phyloP scores from a whole-genome alignment of 2,888 invertebrate species.

The Campoplex nolae region DNA sequence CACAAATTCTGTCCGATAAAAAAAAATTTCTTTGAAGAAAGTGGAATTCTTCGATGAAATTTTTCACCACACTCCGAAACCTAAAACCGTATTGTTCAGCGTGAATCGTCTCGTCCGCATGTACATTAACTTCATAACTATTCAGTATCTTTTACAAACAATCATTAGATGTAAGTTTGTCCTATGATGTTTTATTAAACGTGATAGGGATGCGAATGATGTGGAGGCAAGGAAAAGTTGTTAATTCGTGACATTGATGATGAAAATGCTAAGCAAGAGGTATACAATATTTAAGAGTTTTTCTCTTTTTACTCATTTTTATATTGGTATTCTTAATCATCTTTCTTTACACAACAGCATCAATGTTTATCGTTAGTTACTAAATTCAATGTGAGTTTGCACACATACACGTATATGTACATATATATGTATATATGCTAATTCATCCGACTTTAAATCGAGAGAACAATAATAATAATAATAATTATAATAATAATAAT shows the following conservation, averaged over 20 bases:
- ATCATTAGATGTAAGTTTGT: conserved; percentile 78
- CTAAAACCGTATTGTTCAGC: neutral
- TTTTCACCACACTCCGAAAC: neutral
- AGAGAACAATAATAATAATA: conserved; percentile 35
- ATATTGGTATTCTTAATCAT: conserved; percentile 60
- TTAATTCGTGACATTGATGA: conserved; percentile 74
- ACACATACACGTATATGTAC: conserved; percentile 69
- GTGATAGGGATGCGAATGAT: conserved; percentile 74
- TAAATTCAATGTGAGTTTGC: conserved; percentile 78
- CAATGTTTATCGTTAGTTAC: conserved; percentile 72
- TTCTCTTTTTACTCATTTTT: conserved; percentile 48
- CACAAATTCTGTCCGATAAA: neutral
- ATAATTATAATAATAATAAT: conserved; percentile 12
- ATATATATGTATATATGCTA: conserved; percentile 69
- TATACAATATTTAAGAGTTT: conserved; percentile 70
- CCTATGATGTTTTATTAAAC: conserved; percentile 60
- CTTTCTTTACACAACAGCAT: conserved; percentile 77
- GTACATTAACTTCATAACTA: conserved; percentile 22
- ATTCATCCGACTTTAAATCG: conserved; percentile 57
- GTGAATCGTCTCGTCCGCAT: conserved; percentile 35
- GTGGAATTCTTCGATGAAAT: neutral
- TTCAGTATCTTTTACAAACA: conserved; percentile 76
- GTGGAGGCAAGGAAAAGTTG: conserved; percentile 71
- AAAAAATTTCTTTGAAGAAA: neutral
- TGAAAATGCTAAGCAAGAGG: conserved; percentile 75